phyloP scores from a whole-genome alignment of 1,140 invertebrate species.

The Drosophila saltans region DNA sequence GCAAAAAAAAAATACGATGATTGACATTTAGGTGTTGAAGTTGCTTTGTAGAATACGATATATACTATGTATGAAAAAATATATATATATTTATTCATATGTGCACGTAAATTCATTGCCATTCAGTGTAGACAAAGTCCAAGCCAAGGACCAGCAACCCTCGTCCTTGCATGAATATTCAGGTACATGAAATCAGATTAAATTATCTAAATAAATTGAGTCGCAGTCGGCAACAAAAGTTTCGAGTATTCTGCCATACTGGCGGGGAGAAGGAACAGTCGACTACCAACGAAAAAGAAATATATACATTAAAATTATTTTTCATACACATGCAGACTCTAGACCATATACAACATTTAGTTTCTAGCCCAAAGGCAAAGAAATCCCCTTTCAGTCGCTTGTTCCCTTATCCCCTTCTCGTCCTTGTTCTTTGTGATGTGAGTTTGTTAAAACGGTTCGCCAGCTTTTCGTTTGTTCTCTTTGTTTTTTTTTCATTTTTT shows the following conservation, averaged over 20 bases:
- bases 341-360: constrained; percentile 36
- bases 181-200: constrained; percentile 79
- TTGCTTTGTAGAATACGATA: background rate
- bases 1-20: constrained; percentile 3
- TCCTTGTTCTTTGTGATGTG: background rate
- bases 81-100: background rate
- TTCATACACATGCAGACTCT: constrained; percentile 1
- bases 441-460: constrained; percentile 60
- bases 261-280: constrained; percentile 25
- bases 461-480: constrained; percentile 19
- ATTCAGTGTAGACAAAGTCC: background rate
- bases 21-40: constrained; percentile 26
- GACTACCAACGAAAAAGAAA: constrained; percentile 17
- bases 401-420: background rate
- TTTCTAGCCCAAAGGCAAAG: constrained; percentile 59
- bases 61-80: background rate
- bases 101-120: background rate
- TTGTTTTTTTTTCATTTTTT: constrained; percentile 15
- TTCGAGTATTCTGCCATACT: constrained; percentile 7
- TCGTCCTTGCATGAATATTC: constrained; percentile 64
- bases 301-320: constrained; percentile 40
- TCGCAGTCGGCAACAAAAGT: constrained; percentile 47
- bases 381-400: constrained; percentile 17
- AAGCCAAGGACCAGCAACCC: constrained; percentile 11
- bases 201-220: constrained; percentile 78